Evolutionary conservation across 1,140 invertebrate genomes (phyloP), one percentile per base, ranked within the genome.

Genomic region (Diorhabda carinulata): DNA sequence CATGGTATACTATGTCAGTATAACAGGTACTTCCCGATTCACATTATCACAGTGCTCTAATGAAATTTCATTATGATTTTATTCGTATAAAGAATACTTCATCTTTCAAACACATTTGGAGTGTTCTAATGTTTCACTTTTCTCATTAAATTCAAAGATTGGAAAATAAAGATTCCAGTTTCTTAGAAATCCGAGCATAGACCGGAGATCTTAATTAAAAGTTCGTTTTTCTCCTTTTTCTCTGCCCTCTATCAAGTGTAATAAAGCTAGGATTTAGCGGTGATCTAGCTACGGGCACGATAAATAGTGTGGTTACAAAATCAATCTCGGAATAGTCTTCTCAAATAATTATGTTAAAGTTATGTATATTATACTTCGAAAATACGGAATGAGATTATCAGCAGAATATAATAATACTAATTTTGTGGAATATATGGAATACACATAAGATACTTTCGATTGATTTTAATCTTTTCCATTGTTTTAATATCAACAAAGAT

Each of bases 181-280:
- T 43, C 40, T 40, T 42, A 64, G 57, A 69, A 64, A 57, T 64
- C 62, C 43, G 8, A 45, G 57, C 52, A 69, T 41, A 57, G 61
- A 43, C 8, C 44, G 5, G 61, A 5, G 67, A 64, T 69, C 67
- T 69, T 69, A 69, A 69, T 69, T 69, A 69, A 69, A 69, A 69
- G 67, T 69, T 69, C 62, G 40, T 69, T 40, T 52, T 64, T 40
- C 59, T 43, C 41, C 52, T 47, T 58, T 9, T 44, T 9, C 61
- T 63, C 10, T 40, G 67, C 62, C 60, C 10, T 68, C 67, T 65
- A n/a, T 2, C 47, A 7, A 6, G 41, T 4, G 68, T 69, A 69
- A 65, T 66, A 9, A 43, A 9, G 9, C 47, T 64, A 10, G 56
- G 25, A 8, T 63, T 69, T 68, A 7, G 41, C 66, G 47, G 47